Evolutionary conservation across 2,888 invertebrate species (phyloP).

Genomic region (Ormyrus pomaceus): DNA sequence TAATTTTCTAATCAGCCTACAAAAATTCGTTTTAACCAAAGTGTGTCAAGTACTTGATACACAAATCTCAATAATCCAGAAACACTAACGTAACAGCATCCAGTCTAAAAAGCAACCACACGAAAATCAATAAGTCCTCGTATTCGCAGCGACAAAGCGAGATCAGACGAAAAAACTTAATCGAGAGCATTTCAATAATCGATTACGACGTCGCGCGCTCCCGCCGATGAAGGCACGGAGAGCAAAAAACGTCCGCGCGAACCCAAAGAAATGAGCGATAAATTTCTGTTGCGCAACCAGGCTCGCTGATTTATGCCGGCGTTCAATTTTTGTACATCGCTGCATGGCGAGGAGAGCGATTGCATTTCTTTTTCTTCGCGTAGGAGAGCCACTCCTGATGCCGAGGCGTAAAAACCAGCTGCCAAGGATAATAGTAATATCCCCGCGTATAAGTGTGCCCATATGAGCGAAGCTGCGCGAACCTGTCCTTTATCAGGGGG

Average conservation of each 20-base stretch:
- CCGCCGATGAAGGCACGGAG: not conserved
- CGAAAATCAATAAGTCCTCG: conserved; percentile 38
- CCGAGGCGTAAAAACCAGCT: conserved; percentile 25
- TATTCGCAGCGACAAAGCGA: not conserved
- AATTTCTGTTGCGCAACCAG: conserved; percentile 47
- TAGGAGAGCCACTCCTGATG: conserved; percentile 45
- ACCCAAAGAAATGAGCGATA: conserved; percentile 27
- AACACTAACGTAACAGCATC: too few species aligned
- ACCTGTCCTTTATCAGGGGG: conserved; percentile 42
- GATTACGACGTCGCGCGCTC: conserved; percentile 13
- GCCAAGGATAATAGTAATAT: conserved; percentile 42
- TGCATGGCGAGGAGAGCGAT: conserved; percentile 29
- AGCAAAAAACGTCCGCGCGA: not conserved
- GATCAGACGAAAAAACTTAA: conserved; percentile 25
- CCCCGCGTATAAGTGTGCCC: not conserved
- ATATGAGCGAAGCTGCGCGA: not conserved
- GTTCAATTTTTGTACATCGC: conserved; percentile 48
- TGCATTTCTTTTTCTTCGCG: conserved; percentile 15
- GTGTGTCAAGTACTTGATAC: too few species aligned
- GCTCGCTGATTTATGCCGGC: conserved; percentile 31
- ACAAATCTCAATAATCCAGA: too few species aligned
- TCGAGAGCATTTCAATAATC: conserved; percentile 43
- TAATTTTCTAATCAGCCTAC: too few species aligned
- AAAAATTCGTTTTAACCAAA: too few species aligned
- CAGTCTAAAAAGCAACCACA: not conserved